Evolutionary conservation across 2,113 vertebrate species (phyloP).

Genomic region (Perca fluviatilis): DNA sequence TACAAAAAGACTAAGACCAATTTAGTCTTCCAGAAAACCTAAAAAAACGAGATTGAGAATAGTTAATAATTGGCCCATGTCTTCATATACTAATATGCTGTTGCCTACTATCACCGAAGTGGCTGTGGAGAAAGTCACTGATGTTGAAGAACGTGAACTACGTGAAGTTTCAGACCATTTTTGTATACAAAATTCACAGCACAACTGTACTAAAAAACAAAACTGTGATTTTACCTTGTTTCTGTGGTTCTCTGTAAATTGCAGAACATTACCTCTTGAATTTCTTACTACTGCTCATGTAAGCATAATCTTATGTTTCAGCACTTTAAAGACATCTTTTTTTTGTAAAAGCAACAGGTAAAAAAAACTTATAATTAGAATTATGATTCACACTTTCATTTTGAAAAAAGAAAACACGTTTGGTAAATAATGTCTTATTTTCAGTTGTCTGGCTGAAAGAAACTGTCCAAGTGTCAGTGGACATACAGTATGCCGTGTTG

Average conservation of each 20-base stretch:
- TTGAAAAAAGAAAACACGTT: neutral
- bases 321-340: conserved; percentile 80
- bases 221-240: conserved; percentile 68
- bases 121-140: conserved; percentile 44
- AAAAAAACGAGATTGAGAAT: conserved; percentile 5
- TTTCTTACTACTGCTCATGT: conserved; percentile 66
- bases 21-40: neutral
- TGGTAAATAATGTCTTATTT: conserved; percentile 40
- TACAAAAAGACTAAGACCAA: conserved; percentile 1
- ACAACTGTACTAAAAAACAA: conserved; percentile 55
- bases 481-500: conserved; percentile 44
- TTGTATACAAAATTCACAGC: conserved; percentile 49
- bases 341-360: conserved; percentile 66
- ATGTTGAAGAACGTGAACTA: conserved; percentile 44
- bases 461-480: conserved; percentile 26
- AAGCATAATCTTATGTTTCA: conserved; percentile 65
- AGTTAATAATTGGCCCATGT: conserved; percentile 2
- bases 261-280: conserved; percentile 71
- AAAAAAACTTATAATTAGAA: conserved; percentile 5
- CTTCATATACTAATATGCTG: conserved; percentile 10
- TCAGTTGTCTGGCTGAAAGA: conserved; percentile 50
- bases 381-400: conserved; percentile 47
- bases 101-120: conserved; percentile 20
- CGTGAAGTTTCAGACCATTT: conserved; percentile 34
- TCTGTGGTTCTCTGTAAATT: conserved; percentile 53